Conservation (phyloP, 2,797 vertebrate species). For the Phataginus tetradactyla region DNA sequence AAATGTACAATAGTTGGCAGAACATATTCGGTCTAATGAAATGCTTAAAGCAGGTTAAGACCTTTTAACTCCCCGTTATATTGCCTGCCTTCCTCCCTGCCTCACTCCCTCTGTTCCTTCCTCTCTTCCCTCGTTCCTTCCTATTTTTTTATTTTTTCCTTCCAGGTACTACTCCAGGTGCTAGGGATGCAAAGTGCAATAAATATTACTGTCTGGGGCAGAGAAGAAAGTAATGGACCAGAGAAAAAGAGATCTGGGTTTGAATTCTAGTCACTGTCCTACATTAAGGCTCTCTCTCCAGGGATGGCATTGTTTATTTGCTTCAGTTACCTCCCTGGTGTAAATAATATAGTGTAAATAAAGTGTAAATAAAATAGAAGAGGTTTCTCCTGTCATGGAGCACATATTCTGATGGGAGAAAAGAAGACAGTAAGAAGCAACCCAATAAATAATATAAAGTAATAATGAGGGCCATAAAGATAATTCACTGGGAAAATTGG, state of each 20-base stretch:
- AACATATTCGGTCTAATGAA: not conserved
- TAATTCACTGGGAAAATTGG: not conserved
- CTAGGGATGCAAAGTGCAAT: not conserved
- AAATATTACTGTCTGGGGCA: not conserved
- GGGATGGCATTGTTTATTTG: not conserved
- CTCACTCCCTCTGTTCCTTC: no score
- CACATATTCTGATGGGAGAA: not conserved
- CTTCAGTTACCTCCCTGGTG: not conserved
- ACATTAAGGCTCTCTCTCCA: not conserved
- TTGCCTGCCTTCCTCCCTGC: no score
- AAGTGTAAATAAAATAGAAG: not conserved
- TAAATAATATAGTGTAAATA: no score
- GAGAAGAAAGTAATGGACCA: not conserved
- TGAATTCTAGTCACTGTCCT: constrained; percentile 21
- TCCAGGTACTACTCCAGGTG: not conserved
- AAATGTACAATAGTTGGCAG: not conserved
- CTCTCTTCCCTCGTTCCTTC: not conserved
- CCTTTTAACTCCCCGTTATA: not conserved
- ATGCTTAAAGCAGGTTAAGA: not conserved
- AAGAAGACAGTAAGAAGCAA: not conserved
- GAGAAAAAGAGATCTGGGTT: not conserved
- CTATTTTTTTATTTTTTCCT: not conserved
- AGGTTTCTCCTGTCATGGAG: not conserved
- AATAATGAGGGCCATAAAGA: not conserved
- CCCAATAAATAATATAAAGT: not conserved